These are phyloP conservation scores for Eubucco bourcierii DNA, from an alignment of 2,113 vertebrate genomes.

Conservation along the genomic window DNA sequence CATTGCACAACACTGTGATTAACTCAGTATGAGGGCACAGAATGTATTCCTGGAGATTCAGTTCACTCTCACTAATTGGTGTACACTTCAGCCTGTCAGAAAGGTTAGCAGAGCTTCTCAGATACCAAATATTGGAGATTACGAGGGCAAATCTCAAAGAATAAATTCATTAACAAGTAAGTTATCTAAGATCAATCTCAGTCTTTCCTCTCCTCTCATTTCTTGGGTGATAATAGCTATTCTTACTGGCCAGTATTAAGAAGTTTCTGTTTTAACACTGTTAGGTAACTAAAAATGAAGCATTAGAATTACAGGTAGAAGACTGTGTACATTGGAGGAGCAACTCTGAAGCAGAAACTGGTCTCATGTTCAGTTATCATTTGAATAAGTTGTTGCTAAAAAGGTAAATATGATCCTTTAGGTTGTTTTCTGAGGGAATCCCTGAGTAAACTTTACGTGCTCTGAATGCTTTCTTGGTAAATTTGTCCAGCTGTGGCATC, in stretches of 20 bases:
- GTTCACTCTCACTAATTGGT: background rate
- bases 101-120: background rate
- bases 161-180: background rate
- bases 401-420: background rate
- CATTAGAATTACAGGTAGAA: background rate
- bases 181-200: background rate
- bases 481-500: conserved; percentile 20
- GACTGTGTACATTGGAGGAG: background rate
- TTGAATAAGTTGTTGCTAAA: background rate
- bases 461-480: background rate
- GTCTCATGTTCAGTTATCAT: background rate
- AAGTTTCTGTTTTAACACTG: background rate
- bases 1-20: background rate
- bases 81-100: background rate
- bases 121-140: background rate
- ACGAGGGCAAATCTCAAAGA: background rate
- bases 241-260: background rate
- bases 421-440: background rate
- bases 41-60: background rate
- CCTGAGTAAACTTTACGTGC: background rate
- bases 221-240: background rate
- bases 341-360: background rate
- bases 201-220: background rate
- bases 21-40: background rate
- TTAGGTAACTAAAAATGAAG: background rate